Conservation (phyloP, 2,888 invertebrate species). For the Hirtodrosophila histrioides region DNA sequence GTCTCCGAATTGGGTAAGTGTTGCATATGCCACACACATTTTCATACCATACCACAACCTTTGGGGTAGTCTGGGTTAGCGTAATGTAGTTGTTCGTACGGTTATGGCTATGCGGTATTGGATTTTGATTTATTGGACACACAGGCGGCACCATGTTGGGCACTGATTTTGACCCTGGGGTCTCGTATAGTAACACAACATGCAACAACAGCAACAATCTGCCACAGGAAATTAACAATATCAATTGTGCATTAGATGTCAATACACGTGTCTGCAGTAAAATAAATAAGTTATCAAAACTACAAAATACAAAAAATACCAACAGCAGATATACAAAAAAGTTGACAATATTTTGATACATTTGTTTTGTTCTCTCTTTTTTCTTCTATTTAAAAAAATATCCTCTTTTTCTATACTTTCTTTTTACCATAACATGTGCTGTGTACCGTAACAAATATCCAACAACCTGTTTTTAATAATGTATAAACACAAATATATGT, state of each 20-base stretch:
- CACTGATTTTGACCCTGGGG: conserved; percentile 16
- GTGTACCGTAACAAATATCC: conserved; percentile 13
- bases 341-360: conserved; percentile 47
- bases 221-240: conserved; percentile 10
- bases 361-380: conserved; percentile 49
- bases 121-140: conserved; percentile 34
- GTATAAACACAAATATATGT: conserved; percentile 2
- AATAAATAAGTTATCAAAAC: too few species aligned
- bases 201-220: neutral
- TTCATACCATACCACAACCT: neutral
- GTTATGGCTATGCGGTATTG: conserved; percentile 34
- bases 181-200: conserved; percentile 1
- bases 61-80: conserved; percentile 1
- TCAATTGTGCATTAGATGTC: neutral
- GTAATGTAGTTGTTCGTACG: conserved; percentile 28
- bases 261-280: neutral
- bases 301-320: too few species aligned
- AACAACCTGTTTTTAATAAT: conserved; percentile 5
- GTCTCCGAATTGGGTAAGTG: conserved; percentile 93
- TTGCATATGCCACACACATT: conserved; percentile 3
- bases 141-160: neutral
- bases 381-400: conserved; percentile 22
- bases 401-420: conserved; percentile 1
- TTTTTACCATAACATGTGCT: conserved; percentile 14
- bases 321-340: conserved; percentile 6